A percentile compares a stretch with the other conserved stretches of the same genome.
Conservation (phyloP, 2,888 invertebrate species). For the Philopedon plagiatum region DNA sequence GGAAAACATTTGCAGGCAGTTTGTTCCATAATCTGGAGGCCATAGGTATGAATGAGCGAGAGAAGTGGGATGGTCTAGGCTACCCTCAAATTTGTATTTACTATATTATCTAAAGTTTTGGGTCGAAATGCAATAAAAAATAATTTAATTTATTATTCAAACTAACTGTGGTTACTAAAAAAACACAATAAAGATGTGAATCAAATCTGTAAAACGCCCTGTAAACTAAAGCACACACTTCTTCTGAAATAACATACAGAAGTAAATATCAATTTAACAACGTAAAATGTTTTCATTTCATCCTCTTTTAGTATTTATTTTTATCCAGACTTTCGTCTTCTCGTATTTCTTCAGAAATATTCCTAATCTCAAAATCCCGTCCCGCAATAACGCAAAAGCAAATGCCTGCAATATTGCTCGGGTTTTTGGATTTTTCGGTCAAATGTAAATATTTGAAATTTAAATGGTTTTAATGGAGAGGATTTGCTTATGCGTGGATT, state of each 20-base stretch:
- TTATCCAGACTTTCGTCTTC: conserved; percentile 28
- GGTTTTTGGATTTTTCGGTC: conserved; percentile 53
- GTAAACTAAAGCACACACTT: background rate
- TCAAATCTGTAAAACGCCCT: background rate
- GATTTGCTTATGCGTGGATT: conserved; percentile 9
- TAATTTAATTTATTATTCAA: no score
- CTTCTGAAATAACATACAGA: conserved; percentile 3
- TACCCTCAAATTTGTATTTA: no score
- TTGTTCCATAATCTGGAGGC: no score
- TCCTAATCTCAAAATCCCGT: conserved; percentile 47
- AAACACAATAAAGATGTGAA: no score
- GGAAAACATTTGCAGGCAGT: no score
- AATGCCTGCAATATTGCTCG: conserved; percentile 42
- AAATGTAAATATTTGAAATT: conserved; percentile 62
- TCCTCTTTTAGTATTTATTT: conserved; percentile 33
- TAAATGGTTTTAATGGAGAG: conserved; percentile 55
- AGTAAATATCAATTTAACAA: conserved; percentile 45
- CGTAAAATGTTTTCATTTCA: conserved; percentile 42
- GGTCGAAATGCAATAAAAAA: no score
- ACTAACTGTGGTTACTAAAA: no score
- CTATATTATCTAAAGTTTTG: no score
- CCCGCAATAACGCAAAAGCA: conserved; percentile 47
- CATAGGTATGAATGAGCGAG: no score
- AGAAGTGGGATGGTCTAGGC: no score
- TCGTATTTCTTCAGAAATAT: conserved; percentile 44